Evolutionary conservation across 2,113 vertebrate species (phyloP), one percentile per base, ranked within the genome.

Genomic region (Nasalis larvatus): DNA sequence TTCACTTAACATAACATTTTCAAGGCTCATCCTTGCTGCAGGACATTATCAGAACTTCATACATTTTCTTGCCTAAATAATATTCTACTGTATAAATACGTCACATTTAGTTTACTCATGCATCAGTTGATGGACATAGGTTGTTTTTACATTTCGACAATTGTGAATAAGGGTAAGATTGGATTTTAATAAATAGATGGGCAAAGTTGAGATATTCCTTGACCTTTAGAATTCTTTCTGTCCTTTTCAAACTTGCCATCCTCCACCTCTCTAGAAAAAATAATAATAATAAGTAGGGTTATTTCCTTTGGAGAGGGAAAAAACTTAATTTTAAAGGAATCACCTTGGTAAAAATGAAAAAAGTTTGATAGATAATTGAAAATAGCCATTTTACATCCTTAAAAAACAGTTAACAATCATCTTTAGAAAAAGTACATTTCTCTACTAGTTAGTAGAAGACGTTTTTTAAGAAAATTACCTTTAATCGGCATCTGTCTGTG

Each of bases 251-350:
- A 86, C 1, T 77, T 91, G 7, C 25, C 45, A 91, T 40, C 42
- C 42, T 3, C 30, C 30, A 6, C 35, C 3, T 3, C 13, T 40
- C n/a, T 17, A 18, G 47, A 7, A 35, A 10, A 16, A 4, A 6
- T 0, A 32, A 27, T 68, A 13, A n/a, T 30, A 47, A 7, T 42
- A 73, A 63, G 4, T 47, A 60, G 16, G 7, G 25, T 3, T 35
- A 6, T 87, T 25, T 32, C 47, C 27, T 85, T 2, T 35, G 42
- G 8, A 87, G 63, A 49, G 8, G 11, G 4, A 71, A 3, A 49
- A 85, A 88, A 74, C 11, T 69, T 16, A 73, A 68, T 86, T 93
- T 74, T 89, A 63, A 94, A 84, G 80, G 60, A 54, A 13, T n/a
- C 12, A n/a, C 13, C 85, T 73, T 60, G 32, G 16, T 40, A 66